Base-by-base conservation (phyloP, 2,888 invertebrate genomes). In the Dasysyrphus albostriatus region DNA sequence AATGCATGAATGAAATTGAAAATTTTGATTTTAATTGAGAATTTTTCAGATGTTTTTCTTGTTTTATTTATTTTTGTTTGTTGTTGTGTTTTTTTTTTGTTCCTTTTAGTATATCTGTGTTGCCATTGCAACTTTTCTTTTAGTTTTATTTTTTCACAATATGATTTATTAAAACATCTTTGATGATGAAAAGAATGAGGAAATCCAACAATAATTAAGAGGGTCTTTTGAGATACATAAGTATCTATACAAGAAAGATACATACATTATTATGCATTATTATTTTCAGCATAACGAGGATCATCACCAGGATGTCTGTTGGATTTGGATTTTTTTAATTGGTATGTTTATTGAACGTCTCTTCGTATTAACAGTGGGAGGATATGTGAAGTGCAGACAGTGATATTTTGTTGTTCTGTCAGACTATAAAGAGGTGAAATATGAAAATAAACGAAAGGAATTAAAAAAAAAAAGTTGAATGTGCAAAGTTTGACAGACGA, bases 1-100 rank as follows among this genome's bases (percentile, higher is more conserved):
- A 87, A 87, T 79, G 87, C 87, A 87, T 87, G 87, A 87, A 87
- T 87, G 87, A 87, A 87, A 87, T 67, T 87, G 83, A 87, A 84
- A 83, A 72, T 87, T 87, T 82, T 44, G 75, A 83, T 79, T 87
- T 87, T 87, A 87, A 87, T 87, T 87, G 79, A 87, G 87, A 87
- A 80, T 67, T 51, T 69, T 72, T 32, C 14, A 32, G 54, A 32
- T 70, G 54, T 39, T 24, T 24, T 61, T 61, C n/a, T 42, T n/a
- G n/a, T 61, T 39, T 14, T 32, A 7, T 7, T 32, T 6, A n/a
- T 42, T 16, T 61, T 49, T 51, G 49, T 51, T 58, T 19, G 24
- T 59, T 34, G 7, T 67, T 39, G 32, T 5, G 4, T 42, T 58
- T 58, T 51, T 65, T 19, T n/a, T 54, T 59, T 24, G 9, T 67